Evolutionary conservation across 2,797 vertebrate species (phyloP), one percentile per base, ranked within the genome.

Genomic region (Gadopsis bispinosus): DNA sequence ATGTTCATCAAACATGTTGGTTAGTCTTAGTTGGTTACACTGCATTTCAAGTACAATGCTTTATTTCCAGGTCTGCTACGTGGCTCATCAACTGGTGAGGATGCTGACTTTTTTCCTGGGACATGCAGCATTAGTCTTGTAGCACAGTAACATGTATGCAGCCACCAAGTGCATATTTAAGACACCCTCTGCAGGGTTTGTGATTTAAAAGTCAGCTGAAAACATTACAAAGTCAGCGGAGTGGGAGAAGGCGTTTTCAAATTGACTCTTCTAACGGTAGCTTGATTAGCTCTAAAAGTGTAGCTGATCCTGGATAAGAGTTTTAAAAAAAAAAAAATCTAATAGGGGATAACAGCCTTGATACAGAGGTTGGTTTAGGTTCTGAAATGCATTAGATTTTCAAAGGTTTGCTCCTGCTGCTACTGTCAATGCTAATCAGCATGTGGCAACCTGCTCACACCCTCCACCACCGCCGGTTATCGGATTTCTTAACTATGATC

Each of bases 401-500:
- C 7, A 47, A 47, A 47, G 45, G 17, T 47, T 47, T 47, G 37
- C 64, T 65, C 53, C 55, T 54, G 20, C 51, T 58, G 31, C 48
- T 35, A 1, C 76, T 74, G 79, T 88, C 77, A 83, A 47, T 75
- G 69, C 72, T 85, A 84, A 88, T 89, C 75, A 87, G 43, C 61
- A 19, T 50, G 31, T 13, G n/a, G n/a, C 67, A 74, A 78, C 63
- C 53, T 73, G 75, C 50, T 63, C 59, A 19, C 51, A 62, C 63
- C 48, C 59, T 7, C 76, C 54, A 50, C 61, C 69, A 43, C 31
- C 37, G 13, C 45, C 58, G 20, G 62, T 80, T 85, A 83, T 70
- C 47, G 29, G 75, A 83, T 77, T 81, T 77, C 84, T 88, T 86
- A 87, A 91, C 88, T 85, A 87, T 79, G 63, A 85, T 76, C 72